Evolutionary conservation across 2,797 vertebrate genomes (phyloP), one percentile per base, ranked within the genome.

Genomic region (Sternarchorhynchus goeldii): DNA sequence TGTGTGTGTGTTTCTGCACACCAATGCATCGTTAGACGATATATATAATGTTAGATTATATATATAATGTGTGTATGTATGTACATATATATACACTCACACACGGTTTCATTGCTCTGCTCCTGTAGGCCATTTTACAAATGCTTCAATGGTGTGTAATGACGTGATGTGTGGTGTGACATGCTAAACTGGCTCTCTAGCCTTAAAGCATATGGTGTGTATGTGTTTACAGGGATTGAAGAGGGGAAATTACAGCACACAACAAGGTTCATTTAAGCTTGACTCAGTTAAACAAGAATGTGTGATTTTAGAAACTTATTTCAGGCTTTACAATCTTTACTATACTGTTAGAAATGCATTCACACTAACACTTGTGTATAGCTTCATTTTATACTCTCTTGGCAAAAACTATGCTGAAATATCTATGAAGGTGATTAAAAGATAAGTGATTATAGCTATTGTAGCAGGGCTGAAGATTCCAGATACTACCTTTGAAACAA

Each of bases 211-310:
- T 68, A 53, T 50, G 25, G 75, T 76, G 74, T 39, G 63, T 76
- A 63, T 66, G 50, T 60, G 34, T 59, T n/a, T 75, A 85, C 81
- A 75, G 81, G 73, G 81, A 78, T 67, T 86, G 80, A 65, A 45
- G 3, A 41, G 64, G n/a, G 7, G 36, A 45, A 66, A 66, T 66
- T 4, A 45, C 36, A 66, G 64, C n/a, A 45, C 20, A 21, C 20
- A 12, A 25, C 14, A 62, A 1, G 32, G 4, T 8, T 21, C 57
- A 25, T 25, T 21, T 59, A 59, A 59, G 25, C 4, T 59, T 2
- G n/a, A 20, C 31, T 34, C 18, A 64, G 2, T 6, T 64, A 64
- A 32, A 18, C 5, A 16, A 34, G 29, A 17, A 60, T 7, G 17
- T 32, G 29, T 17, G 18, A n/a, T 32, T 6, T 12, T 32, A 63